phyloP scores from a whole-genome alignment of 2,113 vertebrate genomes.

The Archilochus colubris region DNA sequence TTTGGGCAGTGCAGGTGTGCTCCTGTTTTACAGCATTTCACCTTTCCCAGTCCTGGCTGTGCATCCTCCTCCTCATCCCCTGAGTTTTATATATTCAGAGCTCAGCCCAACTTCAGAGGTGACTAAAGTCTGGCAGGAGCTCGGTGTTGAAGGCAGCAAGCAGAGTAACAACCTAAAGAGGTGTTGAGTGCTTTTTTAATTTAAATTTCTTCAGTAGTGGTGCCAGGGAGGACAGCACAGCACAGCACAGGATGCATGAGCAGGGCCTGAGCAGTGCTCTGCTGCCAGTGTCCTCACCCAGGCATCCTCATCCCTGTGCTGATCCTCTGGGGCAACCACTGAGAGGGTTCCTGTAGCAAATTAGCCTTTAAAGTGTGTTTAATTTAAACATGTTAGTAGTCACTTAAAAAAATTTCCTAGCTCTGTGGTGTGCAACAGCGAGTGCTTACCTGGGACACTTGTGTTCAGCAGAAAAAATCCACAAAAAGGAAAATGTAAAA shows the following conservation, averaged over 20 bases:
- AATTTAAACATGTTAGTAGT: not conserved
- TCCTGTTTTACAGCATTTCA: not conserved
- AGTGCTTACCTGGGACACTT: not conserved
- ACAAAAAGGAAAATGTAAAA: not conserved
- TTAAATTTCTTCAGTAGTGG: not conserved
- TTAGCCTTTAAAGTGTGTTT: not conserved
- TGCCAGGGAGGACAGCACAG: conserved; percentile 15
- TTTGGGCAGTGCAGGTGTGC: not conserved
- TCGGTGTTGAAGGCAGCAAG: not conserved
- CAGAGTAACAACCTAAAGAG: not conserved
- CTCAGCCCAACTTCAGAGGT: not conserved
- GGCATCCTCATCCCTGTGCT: not conserved
- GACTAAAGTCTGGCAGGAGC: not conserved
- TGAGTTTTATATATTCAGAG: not conserved
- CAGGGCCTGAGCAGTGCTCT: accelerated
- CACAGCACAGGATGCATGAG: not conserved
- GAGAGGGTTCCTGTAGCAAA: not conserved
- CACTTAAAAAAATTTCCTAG: not conserved
- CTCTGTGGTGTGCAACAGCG: not conserved
- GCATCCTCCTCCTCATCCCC: not conserved
- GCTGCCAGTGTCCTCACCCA: not conserved
- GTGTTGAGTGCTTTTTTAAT: not conserved
- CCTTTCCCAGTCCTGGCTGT: not conserved
- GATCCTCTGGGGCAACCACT: not conserved
- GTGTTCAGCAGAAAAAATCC: not conserved